Conservation (phyloP, 2,797 vertebrate species). For the Melanotaenia pygmaea region DNA sequence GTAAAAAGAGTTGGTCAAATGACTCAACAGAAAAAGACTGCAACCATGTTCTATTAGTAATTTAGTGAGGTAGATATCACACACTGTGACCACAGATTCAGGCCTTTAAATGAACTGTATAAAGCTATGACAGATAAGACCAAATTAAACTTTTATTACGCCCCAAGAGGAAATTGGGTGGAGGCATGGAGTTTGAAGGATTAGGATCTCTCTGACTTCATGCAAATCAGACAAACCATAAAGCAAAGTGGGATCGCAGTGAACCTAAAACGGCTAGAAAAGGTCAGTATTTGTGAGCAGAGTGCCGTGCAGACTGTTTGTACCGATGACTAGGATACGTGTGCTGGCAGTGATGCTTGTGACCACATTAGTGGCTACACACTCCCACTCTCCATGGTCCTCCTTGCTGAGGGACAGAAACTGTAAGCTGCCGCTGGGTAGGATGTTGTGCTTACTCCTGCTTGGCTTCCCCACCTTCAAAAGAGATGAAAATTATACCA, state of each 20-base stretch:
- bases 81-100: constrained; percentile 39
- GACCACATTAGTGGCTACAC: constrained; percentile 96
- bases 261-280: constrained; percentile 28
- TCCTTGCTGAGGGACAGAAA: constrained; percentile 98
- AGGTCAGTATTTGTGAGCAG: constrained; percentile 33
- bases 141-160: constrained; percentile 56
- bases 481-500: constrained; percentile 41
- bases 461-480: constrained; percentile 97
- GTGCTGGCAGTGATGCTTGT: constrained; percentile 99
- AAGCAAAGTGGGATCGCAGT: constrained; percentile 21
- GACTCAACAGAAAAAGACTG: constrained; percentile 33
- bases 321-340: constrained; percentile 97
- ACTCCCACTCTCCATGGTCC: constrained; percentile 99
- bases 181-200: constrained; percentile 40
- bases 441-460: constrained; percentile 97
- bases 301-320: constrained; percentile 21
- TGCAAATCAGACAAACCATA: constrained; percentile 34
- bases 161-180: constrained; percentile 36
- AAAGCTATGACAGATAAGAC: constrained; percentile 56
- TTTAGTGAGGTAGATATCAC: background rate
- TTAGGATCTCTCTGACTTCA: constrained; percentile 31
- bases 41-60: constrained; percentile 12
- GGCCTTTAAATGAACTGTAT: constrained; percentile 43
- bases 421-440: constrained; percentile 96
- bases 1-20: constrained; percentile 32